Percentiles rank a stretch among this genome's conserved stretches.
Evolutionary conservation across 2,113 vertebrate genomes (phyloP).

Genomic region (Lepus europaeus): DNA sequence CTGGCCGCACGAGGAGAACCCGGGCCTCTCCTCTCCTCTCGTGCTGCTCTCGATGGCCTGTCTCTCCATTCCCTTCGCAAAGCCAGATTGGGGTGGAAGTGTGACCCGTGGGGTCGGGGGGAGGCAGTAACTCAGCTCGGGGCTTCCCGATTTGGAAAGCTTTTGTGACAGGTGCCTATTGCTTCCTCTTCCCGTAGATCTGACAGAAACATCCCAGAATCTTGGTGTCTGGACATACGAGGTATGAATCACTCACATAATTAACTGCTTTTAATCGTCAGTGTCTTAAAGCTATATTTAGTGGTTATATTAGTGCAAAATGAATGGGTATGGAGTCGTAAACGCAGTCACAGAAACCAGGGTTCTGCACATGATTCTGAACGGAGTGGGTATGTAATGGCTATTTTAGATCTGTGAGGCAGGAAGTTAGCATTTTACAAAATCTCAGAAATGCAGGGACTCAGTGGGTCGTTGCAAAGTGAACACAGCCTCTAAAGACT

Average conservation of each 20-base stretch:
- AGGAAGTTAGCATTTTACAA: constrained; percentile 56
- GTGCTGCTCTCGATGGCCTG: background rate
- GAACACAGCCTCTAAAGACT: constrained; percentile 18
- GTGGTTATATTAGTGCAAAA: constrained; percentile 70
- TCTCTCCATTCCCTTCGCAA: background rate
- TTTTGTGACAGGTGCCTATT: constrained; percentile 79
- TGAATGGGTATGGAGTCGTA: constrained; percentile 60
- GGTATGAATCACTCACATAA: constrained; percentile 77
- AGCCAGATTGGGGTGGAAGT: background rate
- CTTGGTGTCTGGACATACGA: constrained; percentile 77
- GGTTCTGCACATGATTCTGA: constrained; percentile 8
- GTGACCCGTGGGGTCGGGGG: background rate
- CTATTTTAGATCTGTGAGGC: constrained; percentile 53
- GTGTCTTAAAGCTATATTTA: constrained; percentile 69
- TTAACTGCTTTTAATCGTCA: constrained; percentile 66
- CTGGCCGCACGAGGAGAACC: background rate
- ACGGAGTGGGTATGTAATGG: background rate
- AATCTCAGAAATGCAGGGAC: background rate
- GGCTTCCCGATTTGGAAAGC: constrained; percentile 51
- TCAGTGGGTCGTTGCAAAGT: constrained; percentile 18
- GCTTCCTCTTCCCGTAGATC: constrained; percentile 66
- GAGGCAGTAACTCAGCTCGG: background rate
- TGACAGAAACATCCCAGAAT: constrained; percentile 66
- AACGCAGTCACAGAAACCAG: constrained; percentile 56
- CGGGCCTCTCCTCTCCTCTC: background rate